These are phyloP conservation scores for Nymphalis urticae DNA, from an alignment of 2,888 invertebrate genomes.

Conservation along the genomic window DNA sequence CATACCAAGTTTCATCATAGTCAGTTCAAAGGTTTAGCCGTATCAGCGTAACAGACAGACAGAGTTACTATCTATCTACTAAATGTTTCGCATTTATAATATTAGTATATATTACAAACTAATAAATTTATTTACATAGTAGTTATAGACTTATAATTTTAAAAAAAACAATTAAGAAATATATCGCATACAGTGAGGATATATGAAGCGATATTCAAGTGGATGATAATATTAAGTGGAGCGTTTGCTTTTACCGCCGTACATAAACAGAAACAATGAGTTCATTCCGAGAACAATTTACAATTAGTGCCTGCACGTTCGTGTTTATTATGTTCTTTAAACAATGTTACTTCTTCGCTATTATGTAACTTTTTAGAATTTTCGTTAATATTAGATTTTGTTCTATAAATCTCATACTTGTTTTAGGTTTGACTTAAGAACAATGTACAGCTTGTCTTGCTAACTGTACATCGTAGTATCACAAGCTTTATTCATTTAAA, in stretches of 20 bases:
- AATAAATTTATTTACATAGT: no score
- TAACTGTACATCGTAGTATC: no score
- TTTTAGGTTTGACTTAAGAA: not conserved
- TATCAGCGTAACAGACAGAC: no score
- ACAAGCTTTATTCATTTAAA: no score
- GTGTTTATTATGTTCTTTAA: slow-evolving; percentile 26
- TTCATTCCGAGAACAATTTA: slow-evolving; percentile 29
- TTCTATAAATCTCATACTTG: slow-evolving; percentile 6
- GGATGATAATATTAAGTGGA: not conserved
- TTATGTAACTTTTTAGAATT: slow-evolving; percentile 19
- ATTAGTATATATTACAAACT: no score
- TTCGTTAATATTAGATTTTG: slow-evolving; percentile 1
- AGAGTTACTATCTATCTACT: no score
- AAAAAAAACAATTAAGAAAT: not conserved
- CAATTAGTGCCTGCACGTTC: slow-evolving; percentile 28
- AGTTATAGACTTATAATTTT: no score
- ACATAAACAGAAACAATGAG: slow-evolving; percentile 30
- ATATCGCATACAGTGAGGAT: not conserved
- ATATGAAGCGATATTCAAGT: not conserved
- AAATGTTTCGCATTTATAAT: no score
- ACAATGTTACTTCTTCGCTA: slow-evolving; percentile 23
- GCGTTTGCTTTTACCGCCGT: slow-evolving; percentile 28
- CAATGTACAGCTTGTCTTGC: not conserved
- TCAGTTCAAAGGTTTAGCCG: no score
- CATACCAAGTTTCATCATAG: no score